These are phyloP conservation scores for Pammene aurita DNA, from an alignment of 2,888 invertebrate genomes.

Conservation along the genomic window DNA sequence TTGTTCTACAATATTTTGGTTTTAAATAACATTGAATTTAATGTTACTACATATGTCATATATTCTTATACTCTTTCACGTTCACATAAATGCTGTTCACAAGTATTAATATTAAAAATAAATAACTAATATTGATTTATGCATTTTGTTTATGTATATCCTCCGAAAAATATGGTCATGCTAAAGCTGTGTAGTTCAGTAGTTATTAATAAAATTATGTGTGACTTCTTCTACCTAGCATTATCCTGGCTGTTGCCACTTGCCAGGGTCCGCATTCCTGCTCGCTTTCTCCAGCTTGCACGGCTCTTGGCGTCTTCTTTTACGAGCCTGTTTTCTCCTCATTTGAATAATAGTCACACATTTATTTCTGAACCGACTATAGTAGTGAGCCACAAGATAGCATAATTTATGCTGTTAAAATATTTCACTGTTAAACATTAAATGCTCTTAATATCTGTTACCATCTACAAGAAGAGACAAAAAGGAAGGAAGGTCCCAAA, in stretches of 20 bases:
- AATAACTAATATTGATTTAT: conserved; percentile 22
- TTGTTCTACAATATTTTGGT: conserved; percentile 23
- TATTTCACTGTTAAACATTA: background rate
- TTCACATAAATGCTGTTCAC: conserved; percentile 34
- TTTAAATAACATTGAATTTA: conserved; percentile 38
- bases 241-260: too few relatives aligned
- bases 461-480: background rate
- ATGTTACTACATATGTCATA: conserved; percentile 34
- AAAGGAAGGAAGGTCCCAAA: background rate
- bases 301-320: too few relatives aligned
- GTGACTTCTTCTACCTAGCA: too few relatives aligned
- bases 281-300: too few relatives aligned
- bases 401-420: too few relatives aligned
- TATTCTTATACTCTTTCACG: conserved; percentile 29
- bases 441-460: background rate
- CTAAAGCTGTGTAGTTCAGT: background rate
- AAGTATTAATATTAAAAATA: conserved; percentile 37
- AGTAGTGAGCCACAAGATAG: too few relatives aligned
- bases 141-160: conserved; percentile 13
- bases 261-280: too few relatives aligned
- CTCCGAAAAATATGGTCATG: conserved; percentile 7
- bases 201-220: background rate
- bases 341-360: too few relatives aligned
- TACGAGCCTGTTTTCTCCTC: too few relatives aligned
- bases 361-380: too few relatives aligned